Evolutionary conservation across 2,113 vertebrate species (phyloP), one percentile per base, ranked within the genome.

Genomic region (Rana temporaria): DNA sequence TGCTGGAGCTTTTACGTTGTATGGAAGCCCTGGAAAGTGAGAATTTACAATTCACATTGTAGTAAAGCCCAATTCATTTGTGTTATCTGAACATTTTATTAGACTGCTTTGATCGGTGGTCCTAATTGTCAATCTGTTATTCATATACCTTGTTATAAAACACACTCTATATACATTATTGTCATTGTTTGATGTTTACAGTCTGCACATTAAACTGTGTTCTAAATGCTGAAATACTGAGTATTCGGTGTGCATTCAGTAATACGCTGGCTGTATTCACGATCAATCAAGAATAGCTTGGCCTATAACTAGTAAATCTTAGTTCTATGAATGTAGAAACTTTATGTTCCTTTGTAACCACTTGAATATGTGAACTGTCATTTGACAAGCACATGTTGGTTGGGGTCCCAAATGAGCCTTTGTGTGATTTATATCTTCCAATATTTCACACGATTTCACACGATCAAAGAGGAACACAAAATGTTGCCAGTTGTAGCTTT

Each of bases 191-290:
- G 52, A 73, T 56, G 69, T 72, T 19, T 22, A 72, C 15, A 18
- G 53, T 26, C 26, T n/a, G 12, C 24, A 56, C 53, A 73, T 57
- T 71, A n/a, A 22, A 73, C 52, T 26, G 55, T 30, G 53, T 57
- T 71, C 8, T 32, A 56, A 34, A 53, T 73, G 53, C 56, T 57
- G 24, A 56, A 34, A 53, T 73, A 26, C 56, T 57, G 24, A 73
- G 56, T 73, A 53, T 73, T 73, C 70, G 57, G 3, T 32, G 19
- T 11, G 53, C 22, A 53, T 73, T 73, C 57, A 73, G 30, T 56
- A 6, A 26, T 20, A 30, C 26, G 1, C 26, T 53, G 48, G 20
- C 48, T 52, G 53, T 17, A 6, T 22, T 9, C 20, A 52, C n/a
- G n/a, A 15, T 52, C n/a, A 48, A 15, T 53, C 68, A 70, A 15